A percentile compares a stretch with the other conserved stretches of the same genome.
These are phyloP conservation scores for Smittia sp. DNA, from an alignment of 2,888 invertebrate genomes.

Conservation along the genomic window DNA sequence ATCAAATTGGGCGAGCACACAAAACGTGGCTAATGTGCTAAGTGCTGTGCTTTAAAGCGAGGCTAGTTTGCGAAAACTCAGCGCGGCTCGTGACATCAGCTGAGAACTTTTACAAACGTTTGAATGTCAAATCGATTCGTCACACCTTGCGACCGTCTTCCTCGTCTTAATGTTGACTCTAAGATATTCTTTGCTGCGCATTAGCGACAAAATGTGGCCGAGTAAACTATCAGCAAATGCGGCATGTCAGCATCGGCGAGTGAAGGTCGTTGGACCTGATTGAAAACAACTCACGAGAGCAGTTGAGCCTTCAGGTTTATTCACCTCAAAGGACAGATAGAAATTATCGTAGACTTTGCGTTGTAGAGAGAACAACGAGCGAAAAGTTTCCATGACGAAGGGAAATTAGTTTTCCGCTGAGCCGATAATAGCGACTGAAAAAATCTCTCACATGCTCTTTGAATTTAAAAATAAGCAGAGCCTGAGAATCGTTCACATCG, in stretches of 20 bases:
- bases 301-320: neutral
- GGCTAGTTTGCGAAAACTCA: neutral
- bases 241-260: neutral
- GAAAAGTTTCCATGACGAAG: too few relatives aligned
- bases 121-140: conserved; percentile 37
- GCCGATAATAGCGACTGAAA: neutral
- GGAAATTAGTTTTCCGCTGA: neutral
- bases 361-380: too few relatives aligned
- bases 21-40: conserved; percentile 6
- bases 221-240: neutral
- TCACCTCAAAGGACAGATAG: neutral
- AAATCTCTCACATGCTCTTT: neutral
- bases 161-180: neutral
- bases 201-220: neutral
- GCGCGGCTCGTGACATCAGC: too few relatives aligned
- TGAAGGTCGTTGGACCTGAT: neutral
- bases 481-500: conserved; percentile 32
- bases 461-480: conserved; percentile 7
- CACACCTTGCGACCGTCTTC: conserved; percentile 20
- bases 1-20: neutral
- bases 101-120: neutral
- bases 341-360: neutral
- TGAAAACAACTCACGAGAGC: neutral
- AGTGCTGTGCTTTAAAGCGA: neutral
- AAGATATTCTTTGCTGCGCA: neutral